Conservation (phyloP, 1,140 invertebrate genomes). For the Dufourea novaeangliae region DNA sequence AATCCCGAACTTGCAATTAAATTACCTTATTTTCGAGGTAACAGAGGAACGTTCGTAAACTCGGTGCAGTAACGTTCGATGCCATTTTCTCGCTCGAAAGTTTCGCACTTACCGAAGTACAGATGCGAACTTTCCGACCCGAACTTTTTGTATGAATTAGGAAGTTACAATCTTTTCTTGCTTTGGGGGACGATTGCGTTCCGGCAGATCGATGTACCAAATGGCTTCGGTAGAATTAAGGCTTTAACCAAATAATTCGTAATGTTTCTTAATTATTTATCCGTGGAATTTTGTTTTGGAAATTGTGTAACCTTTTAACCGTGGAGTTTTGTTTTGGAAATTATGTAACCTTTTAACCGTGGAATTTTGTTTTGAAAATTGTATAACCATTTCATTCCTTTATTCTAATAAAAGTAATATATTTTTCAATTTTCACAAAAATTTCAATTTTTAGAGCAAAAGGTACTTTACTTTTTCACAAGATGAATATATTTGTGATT, state of each 20-base stretch:
- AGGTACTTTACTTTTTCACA: no score
- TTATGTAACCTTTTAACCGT: no score
- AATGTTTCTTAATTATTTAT: background rate
- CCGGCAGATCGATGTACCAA: background rate
- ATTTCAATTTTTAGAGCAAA: no score
- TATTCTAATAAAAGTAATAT: no score
- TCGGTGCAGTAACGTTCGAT: slow-evolving; percentile 28
- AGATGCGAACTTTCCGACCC: slow-evolving; percentile 19
- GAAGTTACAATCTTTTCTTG: slow-evolving; percentile 24
- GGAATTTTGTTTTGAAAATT: no score
- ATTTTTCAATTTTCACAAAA: no score
- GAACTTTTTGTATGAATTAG: slow-evolving; percentile 53
- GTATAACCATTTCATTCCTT: no score
- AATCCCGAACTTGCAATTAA: slow-evolving; percentile 41
- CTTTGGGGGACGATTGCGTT: background rate
- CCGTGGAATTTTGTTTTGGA: no score
- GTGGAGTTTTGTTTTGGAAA: no score
- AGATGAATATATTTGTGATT: no score
- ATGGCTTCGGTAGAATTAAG: slow-evolving; percentile 8
- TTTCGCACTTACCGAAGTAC: slow-evolving; percentile 43
- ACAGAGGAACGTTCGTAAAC: slow-evolving; percentile 20
- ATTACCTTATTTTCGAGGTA: slow-evolving; percentile 44
- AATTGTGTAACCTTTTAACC: no score
- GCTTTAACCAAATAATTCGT: no score
- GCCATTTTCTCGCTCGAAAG: slow-evolving; percentile 38